Conservation (phyloP, 2,888 invertebrate genomes). For the Drosophila flavopinicola region DNA sequence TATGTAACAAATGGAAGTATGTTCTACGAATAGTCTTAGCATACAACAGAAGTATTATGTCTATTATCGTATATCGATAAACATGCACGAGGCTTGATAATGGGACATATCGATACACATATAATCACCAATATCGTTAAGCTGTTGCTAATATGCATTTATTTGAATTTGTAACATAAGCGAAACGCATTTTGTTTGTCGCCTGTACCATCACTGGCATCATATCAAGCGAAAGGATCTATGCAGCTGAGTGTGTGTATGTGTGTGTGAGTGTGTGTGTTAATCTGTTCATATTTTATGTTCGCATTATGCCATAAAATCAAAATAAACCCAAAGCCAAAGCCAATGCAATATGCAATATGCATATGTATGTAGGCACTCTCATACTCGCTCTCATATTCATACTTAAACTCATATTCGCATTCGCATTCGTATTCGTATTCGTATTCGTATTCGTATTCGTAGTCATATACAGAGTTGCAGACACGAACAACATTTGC, state of each 20-base stretch:
- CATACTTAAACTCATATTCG: not conserved
- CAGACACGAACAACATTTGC: constrained; percentile 50
- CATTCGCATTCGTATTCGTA: constrained; percentile 2
- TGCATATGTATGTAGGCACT: constrained; percentile 22
- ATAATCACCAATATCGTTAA: no score
- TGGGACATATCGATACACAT: no score
- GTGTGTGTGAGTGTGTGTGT: constrained; percentile 18
- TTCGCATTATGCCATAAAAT: constrained; percentile 63
- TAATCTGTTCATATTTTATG: constrained; percentile 65
- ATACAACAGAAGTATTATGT: no score
- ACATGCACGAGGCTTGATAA: no score
- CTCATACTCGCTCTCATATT: not conserved
- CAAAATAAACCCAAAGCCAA: constrained; percentile 43
- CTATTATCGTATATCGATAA: no score
- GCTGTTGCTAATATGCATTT: not conserved
- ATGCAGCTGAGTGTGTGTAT: not conserved
- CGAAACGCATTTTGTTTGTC: not conserved
- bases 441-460: constrained; percentile 1
- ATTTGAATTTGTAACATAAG: not conserved
- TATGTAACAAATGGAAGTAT: no score
- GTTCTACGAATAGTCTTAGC: no score
- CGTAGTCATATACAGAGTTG: constrained; percentile 18
- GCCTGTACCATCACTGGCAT: not conserved
- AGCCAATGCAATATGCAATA: constrained; percentile 46
- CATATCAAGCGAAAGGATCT: not conserved